These are phyloP conservation scores for Lordiphosa andalusiaca DNA, from an alignment of 2,888 invertebrate species.

Conservation along the genomic window DNA sequence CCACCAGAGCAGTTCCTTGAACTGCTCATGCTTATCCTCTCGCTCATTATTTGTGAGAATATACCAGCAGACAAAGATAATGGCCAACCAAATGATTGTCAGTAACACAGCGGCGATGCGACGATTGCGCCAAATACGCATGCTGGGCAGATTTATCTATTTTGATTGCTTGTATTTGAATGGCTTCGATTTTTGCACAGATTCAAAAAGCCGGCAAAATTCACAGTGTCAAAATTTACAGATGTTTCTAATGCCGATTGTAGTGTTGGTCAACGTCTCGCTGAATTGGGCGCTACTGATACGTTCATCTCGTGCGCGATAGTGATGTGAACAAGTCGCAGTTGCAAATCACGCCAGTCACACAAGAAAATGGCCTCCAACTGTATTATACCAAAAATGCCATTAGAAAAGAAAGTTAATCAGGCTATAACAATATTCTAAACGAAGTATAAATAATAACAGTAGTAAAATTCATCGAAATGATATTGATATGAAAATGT, in stretches of 20 bases:
- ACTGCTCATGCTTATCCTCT: neutral
- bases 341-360: no score
- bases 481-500: no score
- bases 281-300: neutral
- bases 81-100: slow-evolving; percentile 36
- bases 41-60: neutral
- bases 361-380: no score
- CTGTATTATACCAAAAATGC: no score
- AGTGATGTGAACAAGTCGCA: neutral
- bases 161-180: neutral
- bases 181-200: neutral
- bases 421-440: no score
- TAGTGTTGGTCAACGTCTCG: slow-evolving; percentile 30
- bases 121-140: slow-evolving; percentile 39
- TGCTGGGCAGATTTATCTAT: neutral
- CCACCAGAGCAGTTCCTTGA: slow-evolving; percentile 53
- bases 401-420: no score
- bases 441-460: no score
- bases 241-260: neutral
- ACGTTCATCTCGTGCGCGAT: neutral
- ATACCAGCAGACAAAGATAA: neutral
- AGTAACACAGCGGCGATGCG: slow-evolving; percentile 5
- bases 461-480: no score
- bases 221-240: slow-evolving; percentile 3
- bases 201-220: slow-evolving; percentile 39